phyloP scores from a whole-genome alignment of 2,113 vertebrate genomes.

The Pelecanus crispus region DNA sequence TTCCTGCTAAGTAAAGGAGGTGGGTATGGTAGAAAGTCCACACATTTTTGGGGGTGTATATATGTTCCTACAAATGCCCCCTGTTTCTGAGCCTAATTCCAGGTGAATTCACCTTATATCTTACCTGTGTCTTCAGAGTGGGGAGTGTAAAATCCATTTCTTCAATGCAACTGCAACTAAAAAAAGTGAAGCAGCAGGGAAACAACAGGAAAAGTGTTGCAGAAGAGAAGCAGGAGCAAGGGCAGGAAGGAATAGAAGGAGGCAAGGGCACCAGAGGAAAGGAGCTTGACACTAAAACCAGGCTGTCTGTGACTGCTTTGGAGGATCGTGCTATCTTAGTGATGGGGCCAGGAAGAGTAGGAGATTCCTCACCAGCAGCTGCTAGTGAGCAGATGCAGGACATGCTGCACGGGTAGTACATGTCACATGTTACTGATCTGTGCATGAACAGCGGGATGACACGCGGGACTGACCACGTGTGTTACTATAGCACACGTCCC shows the following conservation, averaged over 20 bases:
- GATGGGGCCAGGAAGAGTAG: not conserved
- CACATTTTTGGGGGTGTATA: not conserved
- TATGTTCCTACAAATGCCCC: not conserved
- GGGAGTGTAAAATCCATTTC: not conserved
- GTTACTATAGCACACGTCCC: accelerated
- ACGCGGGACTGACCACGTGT: accelerated
- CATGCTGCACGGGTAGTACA: accelerated
- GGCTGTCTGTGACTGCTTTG: not conserved
- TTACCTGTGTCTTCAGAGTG: not conserved
- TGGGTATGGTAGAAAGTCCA: not conserved
- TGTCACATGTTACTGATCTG: accelerated
- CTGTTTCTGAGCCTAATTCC: not conserved
- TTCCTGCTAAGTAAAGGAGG: not conserved
- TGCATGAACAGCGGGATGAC: not conserved
- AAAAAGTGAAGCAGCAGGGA: not conserved
- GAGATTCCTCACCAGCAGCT: not conserved
- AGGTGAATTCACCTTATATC: not conserved
- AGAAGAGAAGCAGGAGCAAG: not conserved
- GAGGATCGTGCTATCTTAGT: not conserved
- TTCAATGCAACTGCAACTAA: not conserved
- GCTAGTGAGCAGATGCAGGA: not conserved
- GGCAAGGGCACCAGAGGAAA: not conserved
- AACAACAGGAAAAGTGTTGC: not conserved
- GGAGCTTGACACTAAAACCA: not conserved
- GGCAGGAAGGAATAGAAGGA: not conserved